phyloP scores from a whole-genome alignment of 2,888 invertebrate species.

The Sepiola atlantica region DNA sequence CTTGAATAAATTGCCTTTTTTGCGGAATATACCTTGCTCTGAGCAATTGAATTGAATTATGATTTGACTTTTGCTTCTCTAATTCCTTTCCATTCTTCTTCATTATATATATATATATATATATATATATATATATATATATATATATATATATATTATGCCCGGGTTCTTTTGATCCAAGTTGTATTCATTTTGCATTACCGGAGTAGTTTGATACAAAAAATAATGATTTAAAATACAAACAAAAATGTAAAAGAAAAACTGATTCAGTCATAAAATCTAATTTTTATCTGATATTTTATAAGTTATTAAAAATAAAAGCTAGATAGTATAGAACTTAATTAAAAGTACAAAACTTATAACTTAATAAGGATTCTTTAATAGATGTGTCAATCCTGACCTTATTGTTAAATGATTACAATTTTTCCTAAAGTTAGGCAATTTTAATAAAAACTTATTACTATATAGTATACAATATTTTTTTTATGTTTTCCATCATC shows the following conservation, averaged over 20 bases:
- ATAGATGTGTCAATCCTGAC: neutral
- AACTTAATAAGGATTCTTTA: neutral
- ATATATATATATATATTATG: too few relatives aligned
- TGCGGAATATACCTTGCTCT: too few relatives aligned
- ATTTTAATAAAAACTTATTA: neutral
- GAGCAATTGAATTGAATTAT: too few relatives aligned
- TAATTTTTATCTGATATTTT: too few relatives aligned
- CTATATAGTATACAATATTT: neutral
- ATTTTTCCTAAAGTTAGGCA: neutral
- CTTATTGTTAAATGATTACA: neutral
- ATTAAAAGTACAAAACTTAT: neutral
- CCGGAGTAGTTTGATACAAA: neutral
- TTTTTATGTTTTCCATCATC: neutral
- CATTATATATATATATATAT: too few relatives aligned
- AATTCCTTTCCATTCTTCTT: too few relatives aligned
- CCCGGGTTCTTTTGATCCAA: too few relatives aligned
- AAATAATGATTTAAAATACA: neutral
- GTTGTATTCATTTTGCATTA: neutral
- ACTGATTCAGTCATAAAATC: too few relatives aligned
- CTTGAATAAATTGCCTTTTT: too few relatives aligned
- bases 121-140: too few relatives aligned
- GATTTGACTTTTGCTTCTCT: too few relatives aligned
- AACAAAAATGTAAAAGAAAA: neutral
- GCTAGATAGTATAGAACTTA: neutral
- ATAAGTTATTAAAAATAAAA: neutral